Evolutionary conservation across 2,113 vertebrate genomes (phyloP), one percentile per base, ranked within the genome.

Genomic region (Gila orcuttii): DNA sequence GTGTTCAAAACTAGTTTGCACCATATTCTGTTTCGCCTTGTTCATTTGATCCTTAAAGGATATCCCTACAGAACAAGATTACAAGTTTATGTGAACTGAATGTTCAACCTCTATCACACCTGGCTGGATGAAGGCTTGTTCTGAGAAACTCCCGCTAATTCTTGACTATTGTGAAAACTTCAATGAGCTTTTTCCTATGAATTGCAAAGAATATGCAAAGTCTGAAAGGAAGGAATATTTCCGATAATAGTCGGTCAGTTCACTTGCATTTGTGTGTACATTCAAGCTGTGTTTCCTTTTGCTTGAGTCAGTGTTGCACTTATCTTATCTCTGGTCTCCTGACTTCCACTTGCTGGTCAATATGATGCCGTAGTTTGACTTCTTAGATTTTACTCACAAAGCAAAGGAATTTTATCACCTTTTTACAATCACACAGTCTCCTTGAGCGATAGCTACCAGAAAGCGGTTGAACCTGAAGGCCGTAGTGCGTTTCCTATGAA

Each of bases 61-160:
- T 83, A 71, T 82, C 89, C 87, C 85, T 92, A 42, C 91, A 89
- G 92, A 91, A 90, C 90, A 92, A 91, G 91, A 90, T 69, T 62
- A 73, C 17, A 33, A 66, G 25, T 28, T 15, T 9, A 21, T 2
- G 83, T 82, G 42, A n/a, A 45, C 78, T 86, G 86, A 90, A 57
- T 71, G 60, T 82, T 64, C 25, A 12, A 45, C 39, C 21, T 47
- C 79, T 64, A 10, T 6, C 59, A 17, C 33, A 10, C 33, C 57
- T 81, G 36, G 57, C 7, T 28, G 11, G 12, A 36, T 60, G 6
- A 36, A 60, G 5, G 55, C 19, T 60, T 8, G 12, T 42, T 23
- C 6, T 31, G 7, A 80, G 59, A 80, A 64, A 3, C 57, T 11
- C 59, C 19, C 7, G 5, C 55, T 36, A 33, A 1, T 60, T 42